Conservation (phyloP, 2,113 vertebrate genomes). For the Oenanthe oenanthe region DNA sequence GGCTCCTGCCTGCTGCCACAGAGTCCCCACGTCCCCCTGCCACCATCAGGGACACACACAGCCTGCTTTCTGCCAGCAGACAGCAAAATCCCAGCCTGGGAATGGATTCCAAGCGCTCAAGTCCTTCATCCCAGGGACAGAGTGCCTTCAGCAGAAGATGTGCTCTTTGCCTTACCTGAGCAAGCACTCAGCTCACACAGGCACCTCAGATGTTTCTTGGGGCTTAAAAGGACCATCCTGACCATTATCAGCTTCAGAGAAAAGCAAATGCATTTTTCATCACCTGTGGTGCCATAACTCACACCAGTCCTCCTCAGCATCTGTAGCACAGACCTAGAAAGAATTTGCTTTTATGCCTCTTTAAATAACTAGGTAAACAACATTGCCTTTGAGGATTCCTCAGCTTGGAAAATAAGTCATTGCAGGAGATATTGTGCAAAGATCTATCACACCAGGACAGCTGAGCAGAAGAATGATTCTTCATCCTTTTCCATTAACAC, state of each 20-base stretch:
- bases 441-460: neutral
- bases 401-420: neutral
- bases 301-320: neutral
- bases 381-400: constrained; percentile 17
- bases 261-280: constrained; percentile 25
- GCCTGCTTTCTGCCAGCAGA: neutral
- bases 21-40: neutral
- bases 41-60: neutral
- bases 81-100: neutral
- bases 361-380: constrained; percentile 34
- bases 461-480: neutral
- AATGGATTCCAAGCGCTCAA: neutral
- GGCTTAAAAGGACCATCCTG: neutral
- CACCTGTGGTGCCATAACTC: neutral
- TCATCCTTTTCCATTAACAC: constrained; percentile 2
- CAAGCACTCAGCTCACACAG: neutral
- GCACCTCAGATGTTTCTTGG: neutral
- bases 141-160: neutral
- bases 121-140: neutral
- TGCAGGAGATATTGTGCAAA: neutral
- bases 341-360: constrained; percentile 8
- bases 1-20: neutral
- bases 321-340: neutral
- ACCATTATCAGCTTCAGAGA: neutral
- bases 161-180: neutral